phyloP scores from a whole-genome alignment of 2,113 vertebrate genomes.

The Tychaedon coryphoeus region DNA sequence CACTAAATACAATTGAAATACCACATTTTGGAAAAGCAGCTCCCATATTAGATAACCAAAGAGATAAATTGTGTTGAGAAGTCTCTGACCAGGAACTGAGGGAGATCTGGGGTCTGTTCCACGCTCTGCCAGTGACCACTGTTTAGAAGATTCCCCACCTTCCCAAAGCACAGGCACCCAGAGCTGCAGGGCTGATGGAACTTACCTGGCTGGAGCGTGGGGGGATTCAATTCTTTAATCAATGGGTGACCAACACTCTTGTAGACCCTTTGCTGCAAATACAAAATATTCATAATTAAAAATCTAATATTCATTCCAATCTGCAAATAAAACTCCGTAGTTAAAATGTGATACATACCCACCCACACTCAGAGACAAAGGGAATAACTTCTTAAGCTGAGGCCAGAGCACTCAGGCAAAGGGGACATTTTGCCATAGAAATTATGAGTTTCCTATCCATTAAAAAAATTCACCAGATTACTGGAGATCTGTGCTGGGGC shows the following conservation, averaged over 20 bases:
- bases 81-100: neutral
- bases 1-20: neutral
- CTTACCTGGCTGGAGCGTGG: neutral
- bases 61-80: neutral
- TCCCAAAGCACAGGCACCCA: neutral
- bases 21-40: neutral
- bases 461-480: neutral
- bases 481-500: neutral
- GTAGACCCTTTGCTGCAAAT: conserved; percentile 25
- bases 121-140: neutral
- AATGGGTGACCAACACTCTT: neutral
- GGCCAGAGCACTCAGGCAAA: neutral
- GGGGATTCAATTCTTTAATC: neutral
- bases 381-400: neutral
- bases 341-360: neutral
- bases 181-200: neutral
- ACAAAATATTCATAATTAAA: conserved; percentile 43
- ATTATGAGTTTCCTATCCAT: neutral
- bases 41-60: neutral
- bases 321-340: neutral
- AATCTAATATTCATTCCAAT: neutral
- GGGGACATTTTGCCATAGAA: neutral
- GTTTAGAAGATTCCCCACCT: neutral
- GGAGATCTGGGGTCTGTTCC: neutral
- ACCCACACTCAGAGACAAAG: neutral